phyloP scores from a whole-genome alignment of 2,113 vertebrate species.

The Tupaia chinensis region DNA sequence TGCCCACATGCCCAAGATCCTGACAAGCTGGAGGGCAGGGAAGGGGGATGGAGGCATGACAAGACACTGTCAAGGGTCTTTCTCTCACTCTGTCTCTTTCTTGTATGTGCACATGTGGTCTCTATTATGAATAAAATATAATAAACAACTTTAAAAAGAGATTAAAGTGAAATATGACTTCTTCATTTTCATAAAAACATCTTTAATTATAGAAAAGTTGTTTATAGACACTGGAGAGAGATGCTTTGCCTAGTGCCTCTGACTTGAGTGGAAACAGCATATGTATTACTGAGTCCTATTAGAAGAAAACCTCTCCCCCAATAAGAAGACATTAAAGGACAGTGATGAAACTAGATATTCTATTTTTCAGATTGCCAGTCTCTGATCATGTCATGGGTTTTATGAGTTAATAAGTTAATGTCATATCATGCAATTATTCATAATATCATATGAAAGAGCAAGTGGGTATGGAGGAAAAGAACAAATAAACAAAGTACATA shows the following conservation, averaged over 20 bases:
- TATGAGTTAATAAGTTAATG: not conserved
- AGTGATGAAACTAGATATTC: not conserved
- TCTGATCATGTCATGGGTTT: not conserved
- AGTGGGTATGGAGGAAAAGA: not conserved
- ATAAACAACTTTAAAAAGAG: too few relatives aligned
- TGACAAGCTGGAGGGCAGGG: too few relatives aligned
- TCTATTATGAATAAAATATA: too few relatives aligned
- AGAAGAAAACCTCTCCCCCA: not conserved
- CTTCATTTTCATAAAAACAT: not conserved
- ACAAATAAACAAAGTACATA: not conserved
- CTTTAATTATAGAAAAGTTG: not conserved
- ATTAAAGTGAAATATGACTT: not conserved
- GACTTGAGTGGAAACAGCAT: not conserved
- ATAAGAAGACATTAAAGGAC: not conserved
- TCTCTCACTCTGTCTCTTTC: too few relatives aligned
- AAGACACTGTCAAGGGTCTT: too few relatives aligned
- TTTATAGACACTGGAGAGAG: not conserved
- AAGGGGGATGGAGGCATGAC: too few relatives aligned
- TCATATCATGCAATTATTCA: not conserved
- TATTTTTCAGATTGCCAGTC: not conserved
- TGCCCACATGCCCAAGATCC: too few relatives aligned
- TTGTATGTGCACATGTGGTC: too few relatives aligned
- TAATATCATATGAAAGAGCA: not conserved
- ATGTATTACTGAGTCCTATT: not conserved
- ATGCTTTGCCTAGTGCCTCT: not conserved